Evolutionary conservation across 2,888 invertebrate genomes (phyloP).

Genomic region (Erebia palarica): DNA sequence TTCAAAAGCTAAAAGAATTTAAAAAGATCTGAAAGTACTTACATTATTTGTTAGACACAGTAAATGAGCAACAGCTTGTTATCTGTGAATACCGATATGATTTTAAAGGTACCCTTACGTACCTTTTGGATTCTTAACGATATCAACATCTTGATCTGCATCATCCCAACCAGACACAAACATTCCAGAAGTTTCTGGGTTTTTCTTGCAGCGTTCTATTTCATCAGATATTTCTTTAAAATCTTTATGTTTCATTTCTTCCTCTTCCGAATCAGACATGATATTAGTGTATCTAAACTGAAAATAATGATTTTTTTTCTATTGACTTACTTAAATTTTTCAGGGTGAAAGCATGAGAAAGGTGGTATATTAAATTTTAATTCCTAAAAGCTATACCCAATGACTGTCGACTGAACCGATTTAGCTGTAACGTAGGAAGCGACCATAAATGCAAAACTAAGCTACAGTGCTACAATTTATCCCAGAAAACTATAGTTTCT

Average conservation of each 20-base stretch:
- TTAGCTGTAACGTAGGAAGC: no score
- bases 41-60: no score
- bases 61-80: no score
- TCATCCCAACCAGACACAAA: slow-evolving; percentile 93
- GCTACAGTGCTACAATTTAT: no score
- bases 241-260: slow-evolving; percentile 45
- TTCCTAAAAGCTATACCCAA: no score
- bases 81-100: background rate
- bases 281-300: slow-evolving; percentile 1
- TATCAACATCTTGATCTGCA: slow-evolving; percentile 86
- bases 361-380: no score
- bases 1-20: no score
- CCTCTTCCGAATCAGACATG: slow-evolving; percentile 50
- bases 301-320: background rate
- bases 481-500: no score
- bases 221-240: slow-evolving; percentile 66
- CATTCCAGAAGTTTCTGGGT: slow-evolving; percentile 80
- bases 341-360: no score
- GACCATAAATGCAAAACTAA: no score
- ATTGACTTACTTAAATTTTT: background rate
- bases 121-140: slow-evolving; percentile 88
- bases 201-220: slow-evolving; percentile 66
- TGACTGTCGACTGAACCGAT: no score
- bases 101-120: slow-evolving; percentile 37
- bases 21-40: no score